Base-by-base conservation (phyloP, 2,113 vertebrate species). In the Brachypodius melanocephalos region DNA sequence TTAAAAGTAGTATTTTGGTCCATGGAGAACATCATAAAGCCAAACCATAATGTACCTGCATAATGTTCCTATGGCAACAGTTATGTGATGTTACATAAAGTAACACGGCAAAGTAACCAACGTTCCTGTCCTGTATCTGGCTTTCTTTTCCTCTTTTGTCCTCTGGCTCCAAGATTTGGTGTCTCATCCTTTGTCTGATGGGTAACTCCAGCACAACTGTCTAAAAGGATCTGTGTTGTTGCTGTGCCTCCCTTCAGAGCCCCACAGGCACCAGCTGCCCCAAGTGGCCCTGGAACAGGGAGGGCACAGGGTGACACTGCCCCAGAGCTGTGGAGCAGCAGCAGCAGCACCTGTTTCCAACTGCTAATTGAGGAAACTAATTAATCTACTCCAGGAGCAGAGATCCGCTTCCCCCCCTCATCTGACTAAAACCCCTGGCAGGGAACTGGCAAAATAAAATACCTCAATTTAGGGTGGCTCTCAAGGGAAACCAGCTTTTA, bases 21-120 rank as follows among this genome's bases (percentile, higher is more conserved):
- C 71, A 14, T 76, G 85, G 92, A 76, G 75, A 96, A 38, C 45
- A 72, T 25, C 49, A 8, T 26, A 68, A 91, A 88, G 78, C 90
- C 93, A 82, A 95, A 89, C 74, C 69, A 22, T 34, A n/a, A 75
- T 94, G 93, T 95, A 94, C 89, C 95, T 93, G 90, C 85, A 42
- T 75, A 85, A 91, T 95, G 93, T 94, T 96, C 93, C 96, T 96
- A 89, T 93, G 96, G 85, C 90, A 96, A 94, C 95, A 68, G 54
- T 93, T 59, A 15, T 91, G 93, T 96, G 95, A 95, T 16, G 45
- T 96, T 89, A 96, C 93, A 96, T 93, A 91, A 96, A 96, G 93
- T 93, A 89, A 96, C 92, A 28, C 79, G 90, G 90, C 89, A 82
- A 95, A 93, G 77, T 57, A 91, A 72, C 67, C 78, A 78, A 31